Conservation (phyloP, 2,888 invertebrate species). For the Ophioninae sp. region DNA sequence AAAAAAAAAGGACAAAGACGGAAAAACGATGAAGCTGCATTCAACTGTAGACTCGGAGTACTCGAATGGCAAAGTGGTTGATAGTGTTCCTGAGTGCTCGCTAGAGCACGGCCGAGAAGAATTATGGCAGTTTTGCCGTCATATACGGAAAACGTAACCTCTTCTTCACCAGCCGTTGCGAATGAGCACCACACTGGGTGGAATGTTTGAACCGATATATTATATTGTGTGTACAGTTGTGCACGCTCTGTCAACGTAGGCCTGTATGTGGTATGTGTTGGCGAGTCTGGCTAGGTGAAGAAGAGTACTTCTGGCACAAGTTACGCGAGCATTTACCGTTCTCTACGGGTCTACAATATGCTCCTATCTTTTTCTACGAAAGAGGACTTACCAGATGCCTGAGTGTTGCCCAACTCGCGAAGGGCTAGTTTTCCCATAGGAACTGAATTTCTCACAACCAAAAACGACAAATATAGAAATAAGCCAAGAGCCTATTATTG, state of each 20-base stretch:
- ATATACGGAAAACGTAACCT: conserved; percentile 61
- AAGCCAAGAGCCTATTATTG: conserved; percentile 26
- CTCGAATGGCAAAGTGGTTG: conserved; percentile 13
- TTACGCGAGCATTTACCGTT: conserved; percentile 51
- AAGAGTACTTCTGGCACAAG: conserved; percentile 60
- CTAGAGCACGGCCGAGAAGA: background rate
- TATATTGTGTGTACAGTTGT: conserved; percentile 34
- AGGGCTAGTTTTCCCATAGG: conserved; percentile 43
- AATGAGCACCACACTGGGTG: conserved; percentile 31
- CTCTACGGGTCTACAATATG: conserved; percentile 29
- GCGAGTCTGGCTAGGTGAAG: conserved; percentile 35
- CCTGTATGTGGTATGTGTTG: background rate
- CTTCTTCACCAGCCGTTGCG: conserved; percentile 42
- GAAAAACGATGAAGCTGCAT: conserved; percentile 8
- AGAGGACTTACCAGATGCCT: conserved; percentile 36
- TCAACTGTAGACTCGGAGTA: background rate
- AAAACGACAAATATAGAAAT: conserved; percentile 42
- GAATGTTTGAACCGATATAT: conserved; percentile 49
- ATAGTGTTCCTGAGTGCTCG: conserved; percentile 26
- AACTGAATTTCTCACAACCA: conserved; percentile 49
- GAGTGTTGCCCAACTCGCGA: conserved; percentile 31
- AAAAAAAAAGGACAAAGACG: background rate
- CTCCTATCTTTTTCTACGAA: conserved; percentile 17
- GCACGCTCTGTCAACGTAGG: background rate
- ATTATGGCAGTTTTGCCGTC: conserved; percentile 46